phyloP scores from a whole-genome alignment of 2,888 invertebrate genomes.

The Drosophila mimetica region DNA sequence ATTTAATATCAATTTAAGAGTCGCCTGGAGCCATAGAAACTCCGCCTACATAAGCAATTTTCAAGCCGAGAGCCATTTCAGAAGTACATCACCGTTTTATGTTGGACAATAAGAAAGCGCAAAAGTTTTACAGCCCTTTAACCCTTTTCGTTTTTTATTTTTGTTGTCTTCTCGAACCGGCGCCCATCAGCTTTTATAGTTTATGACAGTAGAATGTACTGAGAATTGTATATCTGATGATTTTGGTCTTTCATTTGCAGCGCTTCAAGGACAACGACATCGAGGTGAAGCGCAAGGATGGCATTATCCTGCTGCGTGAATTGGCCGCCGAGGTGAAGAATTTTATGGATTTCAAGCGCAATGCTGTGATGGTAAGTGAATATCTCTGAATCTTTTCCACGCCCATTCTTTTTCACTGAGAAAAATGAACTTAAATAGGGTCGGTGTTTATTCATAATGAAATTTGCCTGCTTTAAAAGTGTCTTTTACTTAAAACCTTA shows the following conservation, averaged over 20 bases:
- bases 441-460: not conserved
- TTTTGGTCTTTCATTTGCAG: constrained; percentile 85
- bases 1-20: constrained; percentile 56
- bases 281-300: constrained; percentile 92
- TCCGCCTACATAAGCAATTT: not conserved
- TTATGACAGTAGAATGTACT: constrained; percentile 51
- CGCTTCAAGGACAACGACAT: constrained; percentile 92
- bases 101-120: constrained; percentile 40
- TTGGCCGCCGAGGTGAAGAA: constrained; percentile 95
- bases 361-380: constrained; percentile 93
- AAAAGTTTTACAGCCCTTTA: constrained; percentile 64
- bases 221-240: constrained; percentile 54
- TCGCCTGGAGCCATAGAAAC: constrained; percentile 33
- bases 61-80: constrained; percentile 1
- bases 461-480: not conserved
- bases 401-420: not conserved
- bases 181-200: constrained; percentile 60
- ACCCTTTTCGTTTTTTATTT: constrained; percentile 26
- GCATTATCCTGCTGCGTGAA: constrained; percentile 92
- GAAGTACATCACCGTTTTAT: constrained; percentile 58
- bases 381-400: not conserved
- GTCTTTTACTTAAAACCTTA: too few relatives aligned
- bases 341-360: constrained; percentile 96
- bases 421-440: not conserved
- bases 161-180: constrained; percentile 26